Percentiles rank a stretch among this genome's conserved stretches.
Conservation (phyloP, 2,113 vertebrate species). For the Pelecanus crispus region DNA sequence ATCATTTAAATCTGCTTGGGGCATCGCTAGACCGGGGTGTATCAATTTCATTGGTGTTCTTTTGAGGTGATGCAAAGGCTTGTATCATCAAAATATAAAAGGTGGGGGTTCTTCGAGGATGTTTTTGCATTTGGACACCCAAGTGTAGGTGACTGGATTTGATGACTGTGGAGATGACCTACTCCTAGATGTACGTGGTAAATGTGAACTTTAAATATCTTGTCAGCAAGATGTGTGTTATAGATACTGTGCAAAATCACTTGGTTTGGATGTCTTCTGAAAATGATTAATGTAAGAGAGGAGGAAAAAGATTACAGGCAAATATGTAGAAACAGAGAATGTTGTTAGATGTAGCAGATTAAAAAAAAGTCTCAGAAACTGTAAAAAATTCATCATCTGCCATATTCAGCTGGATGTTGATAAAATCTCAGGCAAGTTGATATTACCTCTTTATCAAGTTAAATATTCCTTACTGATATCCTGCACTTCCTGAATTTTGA, state of each 20-base stretch:
- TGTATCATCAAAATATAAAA: background rate
- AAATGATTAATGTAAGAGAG: background rate
- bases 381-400: background rate
- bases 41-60: background rate
- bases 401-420: background rate
- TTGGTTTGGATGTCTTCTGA: background rate
- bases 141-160: background rate
- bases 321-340: background rate
- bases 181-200: rapidly evolving
- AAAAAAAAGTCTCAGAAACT: background rate
- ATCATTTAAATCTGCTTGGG: background rate
- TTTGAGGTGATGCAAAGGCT: background rate
- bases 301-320: background rate
- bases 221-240: background rate
- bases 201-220: background rate
- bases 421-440: background rate
- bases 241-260: background rate
- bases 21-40: background rate
- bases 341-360: background rate
- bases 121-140: background rate
- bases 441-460: background rate
- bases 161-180: background rate
- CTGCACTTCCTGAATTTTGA: background rate
- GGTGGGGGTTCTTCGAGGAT: background rate
- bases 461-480: background rate